These are phyloP conservation scores for Trichomalopsis sarcophagae DNA, from an alignment of 1,140 invertebrate species.

Conservation along the genomic window DNA sequence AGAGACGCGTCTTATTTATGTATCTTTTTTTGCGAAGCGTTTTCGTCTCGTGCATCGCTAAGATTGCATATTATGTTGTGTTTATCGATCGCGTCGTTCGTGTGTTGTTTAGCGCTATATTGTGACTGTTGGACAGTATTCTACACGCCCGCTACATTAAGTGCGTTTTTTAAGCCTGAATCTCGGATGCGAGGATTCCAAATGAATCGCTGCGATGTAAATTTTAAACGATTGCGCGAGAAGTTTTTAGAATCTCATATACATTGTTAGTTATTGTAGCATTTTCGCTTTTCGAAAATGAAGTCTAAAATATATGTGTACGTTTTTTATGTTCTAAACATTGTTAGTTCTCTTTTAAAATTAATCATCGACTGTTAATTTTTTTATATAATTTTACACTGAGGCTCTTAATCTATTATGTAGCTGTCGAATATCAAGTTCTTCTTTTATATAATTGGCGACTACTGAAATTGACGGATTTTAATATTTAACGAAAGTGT, in stretches of 20 bases:
- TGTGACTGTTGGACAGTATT: slow-evolving; percentile 52
- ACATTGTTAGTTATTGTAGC: not conserved
- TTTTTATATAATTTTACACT: not conserved
- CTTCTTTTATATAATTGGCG: not conserved
- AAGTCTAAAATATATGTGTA: not conserved
- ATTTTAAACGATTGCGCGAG: slow-evolving; percentile 24
- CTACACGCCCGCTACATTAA: slow-evolving; percentile 24
- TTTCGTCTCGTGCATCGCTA: not conserved
- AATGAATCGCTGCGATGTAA: not conserved
- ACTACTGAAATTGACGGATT: not conserved
- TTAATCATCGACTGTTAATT: not conserved
- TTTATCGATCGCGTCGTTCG: not conserved
- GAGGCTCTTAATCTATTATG: not conserved
- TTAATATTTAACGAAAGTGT: not conserved
- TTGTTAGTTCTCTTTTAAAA: not conserved
- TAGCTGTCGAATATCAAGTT: not conserved
- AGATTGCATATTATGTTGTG: not conserved
- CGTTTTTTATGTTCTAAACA: not conserved
- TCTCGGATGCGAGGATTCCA: not conserved
- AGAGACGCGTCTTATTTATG: slow-evolving; percentile 2
- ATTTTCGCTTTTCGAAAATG: not conserved
- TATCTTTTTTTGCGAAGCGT: slow-evolving; percentile 23
- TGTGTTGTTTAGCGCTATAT: slow-evolving; percentile 33
- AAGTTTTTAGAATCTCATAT: not conserved
- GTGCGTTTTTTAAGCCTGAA: slow-evolving; percentile 12